These are phyloP conservation scores for Lepidochrysops patricia DNA, from an alignment of 2,888 invertebrate genomes.

Conservation along the genomic window DNA sequence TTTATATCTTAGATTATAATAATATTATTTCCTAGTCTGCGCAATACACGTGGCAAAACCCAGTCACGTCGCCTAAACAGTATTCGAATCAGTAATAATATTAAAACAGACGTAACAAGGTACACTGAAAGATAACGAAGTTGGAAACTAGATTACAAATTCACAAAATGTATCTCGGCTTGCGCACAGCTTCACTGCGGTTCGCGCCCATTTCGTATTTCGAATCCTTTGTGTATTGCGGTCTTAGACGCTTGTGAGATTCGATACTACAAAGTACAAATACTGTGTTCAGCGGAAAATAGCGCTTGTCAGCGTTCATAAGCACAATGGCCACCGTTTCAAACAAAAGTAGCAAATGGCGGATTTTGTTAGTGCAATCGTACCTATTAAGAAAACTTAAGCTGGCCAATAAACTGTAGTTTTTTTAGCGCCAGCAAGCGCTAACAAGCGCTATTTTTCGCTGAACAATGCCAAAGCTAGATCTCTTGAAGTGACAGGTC, in stretches of 20 bases:
- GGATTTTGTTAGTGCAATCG: too few relatives aligned
- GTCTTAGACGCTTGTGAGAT: background rate
- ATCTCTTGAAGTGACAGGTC: background rate
- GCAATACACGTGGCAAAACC: background rate
- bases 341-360: too few relatives aligned
- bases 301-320: too few relatives aligned
- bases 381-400: too few relatives aligned
- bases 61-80: background rate
- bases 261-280: too few relatives aligned
- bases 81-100: conserved; percentile 1
- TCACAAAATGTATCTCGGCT: background rate
- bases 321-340: too few relatives aligned
- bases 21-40: background rate
- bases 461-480: too few relatives aligned
- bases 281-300: too few relatives aligned
- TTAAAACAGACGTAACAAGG: background rate
- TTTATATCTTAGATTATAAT: background rate
- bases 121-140: background rate
- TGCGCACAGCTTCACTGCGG: background rate
- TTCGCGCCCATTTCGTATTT: background rate
- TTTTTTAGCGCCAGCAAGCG: too few relatives aligned
- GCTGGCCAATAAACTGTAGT: too few relatives aligned
- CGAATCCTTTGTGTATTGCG: background rate
- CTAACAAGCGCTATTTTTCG: too few relatives aligned
- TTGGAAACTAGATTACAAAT: conserved; percentile 1